Base-by-base conservation (phyloP, 1,140 invertebrate species). In the Meloidogyne hapla region DNA sequence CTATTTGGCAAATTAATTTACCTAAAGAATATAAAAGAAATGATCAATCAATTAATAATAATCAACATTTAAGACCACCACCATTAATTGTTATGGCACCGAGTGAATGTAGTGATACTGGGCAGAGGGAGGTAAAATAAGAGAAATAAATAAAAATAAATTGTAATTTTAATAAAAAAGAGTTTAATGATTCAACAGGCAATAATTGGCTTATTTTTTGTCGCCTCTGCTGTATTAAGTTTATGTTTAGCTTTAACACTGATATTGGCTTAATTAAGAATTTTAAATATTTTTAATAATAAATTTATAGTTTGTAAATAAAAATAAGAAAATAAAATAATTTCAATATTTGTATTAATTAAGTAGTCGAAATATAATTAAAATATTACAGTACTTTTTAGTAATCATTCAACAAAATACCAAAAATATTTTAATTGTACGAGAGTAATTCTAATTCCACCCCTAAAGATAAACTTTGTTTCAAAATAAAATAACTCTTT, bases 131-230 rank as follows among this genome's bases (percentile, higher is more conserved):
- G 8, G 21, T 38, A 26, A 26, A 63, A 0, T 33, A n/a, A n/a
- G n/a, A n/a, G n/a, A n/a, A n/a, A n/a, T n/a, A n/a, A 0, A 25
- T 6, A 5, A n/a, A 66, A 66, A n/a, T 40, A 67, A 42, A 21
- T 67, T n/a, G 1, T 42, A 3, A 33, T n/a, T 38, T 25, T 28
- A 40, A 3, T 33, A n/a, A 15, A 21, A 21, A n/a, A 33, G 65
- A 33, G 21, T 67, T 67, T 42, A 67, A 38, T 67, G 28, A 67
- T 67, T 1, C 28, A 38, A 42, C 65, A 42, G 6, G 65, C 65
- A 33, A 67, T 67, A n/a, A 33, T 67, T 42, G 18, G 65, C 3
- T 42, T 67, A 42, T 67, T 67, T 8, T 67, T 67, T 42, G 65
- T 67, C 5, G 4, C 65, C 9, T 67, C 65, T 18, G 40, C 65